These are phyloP conservation scores for Dromococcyx pavoninus DNA, from an alignment of 2,797 vertebrate species.

Conservation along the genomic window DNA sequence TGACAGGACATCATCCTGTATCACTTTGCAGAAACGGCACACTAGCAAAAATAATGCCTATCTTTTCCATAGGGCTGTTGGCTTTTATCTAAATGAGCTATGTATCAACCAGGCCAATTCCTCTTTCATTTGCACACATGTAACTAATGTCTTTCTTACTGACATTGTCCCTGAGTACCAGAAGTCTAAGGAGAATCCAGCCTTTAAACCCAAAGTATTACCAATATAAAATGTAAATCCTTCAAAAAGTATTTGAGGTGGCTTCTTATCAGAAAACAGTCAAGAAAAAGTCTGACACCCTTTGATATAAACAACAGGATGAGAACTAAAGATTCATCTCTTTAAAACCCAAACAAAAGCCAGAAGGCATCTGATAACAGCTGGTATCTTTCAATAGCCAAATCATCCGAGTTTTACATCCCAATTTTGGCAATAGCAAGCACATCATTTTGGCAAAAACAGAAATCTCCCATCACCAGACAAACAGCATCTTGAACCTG, in stretches of 20 bases:
- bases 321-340: not conserved
- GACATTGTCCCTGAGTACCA: not conserved
- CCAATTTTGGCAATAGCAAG: not conserved
- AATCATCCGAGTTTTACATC: not conserved
- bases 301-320: not conserved
- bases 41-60: not conserved
- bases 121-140: not conserved
- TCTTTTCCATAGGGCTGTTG: not conserved
- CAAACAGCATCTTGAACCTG: not conserved
- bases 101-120: not conserved
- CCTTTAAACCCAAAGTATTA: slow-evolving; percentile 13
- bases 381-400: not conserved
- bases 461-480: not conserved
- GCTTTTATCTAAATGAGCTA: not conserved
- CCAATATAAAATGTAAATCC: slow-evolving; percentile 15
- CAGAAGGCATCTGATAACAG: not conserved
- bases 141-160: not conserved
- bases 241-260: slow-evolving; percentile 26
- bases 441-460: not conserved
- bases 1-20: not conserved
- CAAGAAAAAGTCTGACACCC: not conserved
- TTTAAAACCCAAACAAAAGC: not conserved
- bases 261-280: slow-evolving; percentile 11
- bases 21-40: not conserved
- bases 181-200: not conserved